phyloP scores from a whole-genome alignment of 37 sponge, comb jelly and placozoan genomes.

The Theonella swinhoei region DNA sequence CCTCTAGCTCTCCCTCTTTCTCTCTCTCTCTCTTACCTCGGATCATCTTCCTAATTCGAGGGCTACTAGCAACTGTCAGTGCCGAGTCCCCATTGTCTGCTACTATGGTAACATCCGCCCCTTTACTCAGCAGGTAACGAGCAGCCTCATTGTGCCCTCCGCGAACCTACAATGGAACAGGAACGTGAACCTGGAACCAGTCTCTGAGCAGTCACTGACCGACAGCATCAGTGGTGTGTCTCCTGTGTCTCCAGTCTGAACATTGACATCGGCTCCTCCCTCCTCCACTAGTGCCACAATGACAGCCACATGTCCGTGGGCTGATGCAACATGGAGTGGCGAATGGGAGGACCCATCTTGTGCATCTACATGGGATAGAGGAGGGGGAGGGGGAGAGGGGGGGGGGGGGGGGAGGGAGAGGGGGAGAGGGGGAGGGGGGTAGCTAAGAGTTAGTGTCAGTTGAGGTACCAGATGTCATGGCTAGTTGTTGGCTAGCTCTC shows the following conservation, averaged over 20 bases:
- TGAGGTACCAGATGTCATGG: neutral
- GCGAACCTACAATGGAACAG: slow-evolving; percentile 49
- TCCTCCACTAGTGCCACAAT: slow-evolving; percentile 82
- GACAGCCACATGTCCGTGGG: slow-evolving; percentile 72
- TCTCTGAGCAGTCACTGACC: too few species aligned
- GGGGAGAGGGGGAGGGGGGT: neutral
- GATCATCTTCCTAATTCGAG: slow-evolving; percentile 59
- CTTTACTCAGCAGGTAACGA: slow-evolving; percentile 59
- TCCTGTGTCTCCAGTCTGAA: slow-evolving; percentile 63
- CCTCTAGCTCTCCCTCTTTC: too few species aligned
- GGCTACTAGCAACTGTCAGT: slow-evolving; percentile 72
- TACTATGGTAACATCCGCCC: slow-evolving; percentile 76
- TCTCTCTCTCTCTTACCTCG: slow-evolving; percentile 65
- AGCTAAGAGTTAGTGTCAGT: neutral
- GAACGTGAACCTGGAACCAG: too few species aligned
- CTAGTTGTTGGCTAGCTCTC: neutral
- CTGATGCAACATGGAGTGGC: slow-evolving; percentile 79
- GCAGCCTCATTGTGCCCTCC: slow-evolving; percentile 75
- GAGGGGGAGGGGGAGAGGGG: neutral
- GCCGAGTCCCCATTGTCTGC: slow-evolving; percentile 82
- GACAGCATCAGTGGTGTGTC: slow-evolving; percentile 88
- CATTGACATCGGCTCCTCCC: slow-evolving; percentile 80
- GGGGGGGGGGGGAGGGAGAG: too few species aligned
- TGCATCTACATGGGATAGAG: neutral
- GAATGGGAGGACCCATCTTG: slow-evolving; percentile 5